phyloP scores from a whole-genome alignment of 64 coral and sea anemone genomes.

The Stichodactyla helianthus region DNA sequence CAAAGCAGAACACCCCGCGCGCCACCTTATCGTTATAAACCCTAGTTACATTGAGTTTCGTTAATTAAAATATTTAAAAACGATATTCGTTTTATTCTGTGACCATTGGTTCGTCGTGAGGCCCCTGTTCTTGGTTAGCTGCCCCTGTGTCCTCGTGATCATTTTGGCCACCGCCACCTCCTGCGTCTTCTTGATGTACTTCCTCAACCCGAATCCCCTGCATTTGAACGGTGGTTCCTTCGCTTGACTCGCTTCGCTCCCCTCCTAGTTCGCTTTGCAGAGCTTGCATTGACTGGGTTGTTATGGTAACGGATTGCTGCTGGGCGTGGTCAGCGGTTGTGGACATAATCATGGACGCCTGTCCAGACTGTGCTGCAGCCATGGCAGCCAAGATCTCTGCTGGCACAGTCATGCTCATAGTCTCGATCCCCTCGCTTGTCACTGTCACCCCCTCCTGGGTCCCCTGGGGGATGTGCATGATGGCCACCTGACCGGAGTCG shows the following conservation, averaged over 20 bases:
- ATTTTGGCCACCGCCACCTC: neutral
- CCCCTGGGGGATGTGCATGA: conserved; percentile 58
- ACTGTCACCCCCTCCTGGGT: conserved; percentile 31
- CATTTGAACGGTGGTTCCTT: neutral
- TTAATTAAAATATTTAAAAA: neutral
- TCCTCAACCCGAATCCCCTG: conserved; percentile 22
- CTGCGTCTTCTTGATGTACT: neutral
- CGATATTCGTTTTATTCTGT: conserved; percentile 20
- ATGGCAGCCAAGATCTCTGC: conserved; percentile 89
- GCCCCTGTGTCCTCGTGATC: neutral
- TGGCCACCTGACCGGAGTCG: conserved; percentile 43
- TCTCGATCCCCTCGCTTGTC: conserved; percentile 58
- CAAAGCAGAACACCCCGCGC: neutral
- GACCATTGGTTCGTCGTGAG: conserved; percentile 35
- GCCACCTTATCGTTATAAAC: neutral
- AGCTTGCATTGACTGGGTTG: conserved; percentile 48
- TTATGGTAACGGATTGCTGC: conserved; percentile 15
- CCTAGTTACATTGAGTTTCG: neutral
- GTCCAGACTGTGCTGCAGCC: conserved; percentile 75
- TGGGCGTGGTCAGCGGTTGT: conserved; percentile 51
- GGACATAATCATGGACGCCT: conserved; percentile 40
- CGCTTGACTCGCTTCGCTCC: neutral
- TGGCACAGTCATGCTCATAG: conserved; percentile 71
- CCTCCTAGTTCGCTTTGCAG: neutral
- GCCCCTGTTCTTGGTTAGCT: conserved; percentile 10